Percentiles rank a stretch among this genome's conserved stretches.
phyloP scores from a whole-genome alignment of 1,140 invertebrate genomes.

The Drosophila jambulina region DNA sequence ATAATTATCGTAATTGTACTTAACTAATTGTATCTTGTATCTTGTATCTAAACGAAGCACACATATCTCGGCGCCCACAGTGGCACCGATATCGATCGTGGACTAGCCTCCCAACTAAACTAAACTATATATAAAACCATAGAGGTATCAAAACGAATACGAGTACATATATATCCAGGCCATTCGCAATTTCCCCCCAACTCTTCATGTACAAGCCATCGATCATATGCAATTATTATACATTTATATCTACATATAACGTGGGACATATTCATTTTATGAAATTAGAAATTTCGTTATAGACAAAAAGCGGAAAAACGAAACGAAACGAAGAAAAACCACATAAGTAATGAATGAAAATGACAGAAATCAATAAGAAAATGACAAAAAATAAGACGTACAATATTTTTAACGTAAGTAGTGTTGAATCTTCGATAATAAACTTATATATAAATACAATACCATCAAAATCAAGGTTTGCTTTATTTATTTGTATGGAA shows the following conservation, averaged over 20 bases:
- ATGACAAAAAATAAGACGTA: conserved; percentile 73
- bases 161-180: conserved; percentile 47
- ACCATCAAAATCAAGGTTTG: conserved; percentile 4
- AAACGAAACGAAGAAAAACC: conserved; percentile 12
- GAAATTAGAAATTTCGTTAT: conserved; percentile 76
- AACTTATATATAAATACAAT: conserved; percentile 43
- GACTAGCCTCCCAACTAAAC: conserved; percentile 43
- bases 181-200: conserved; percentile 62
- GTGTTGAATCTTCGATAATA: conserved; percentile 82
- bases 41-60: conserved; percentile 79
- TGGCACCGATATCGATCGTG: conserved; percentile 44
- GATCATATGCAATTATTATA: conserved; percentile 79
- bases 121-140: conserved; percentile 46
- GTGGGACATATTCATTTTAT: conserved; percentile 65
- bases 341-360: conserved; percentile 26
- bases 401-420: conserved; percentile 81
- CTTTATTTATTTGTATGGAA: background rate
- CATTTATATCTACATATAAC: conserved; percentile 63
- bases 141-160: conserved; percentile 35
- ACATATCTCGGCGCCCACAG: conserved; percentile 70
- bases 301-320: conserved; percentile 22
- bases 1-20: conserved; percentile 81
- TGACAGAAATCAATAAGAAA: conserved; percentile 56
- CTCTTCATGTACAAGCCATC: conserved; percentile 69
- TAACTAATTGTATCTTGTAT: conserved; percentile 80